Conservation (phyloP, 35 echinoderm and acorn worm genomes). For the Stichopus chloronotus region DNA sequence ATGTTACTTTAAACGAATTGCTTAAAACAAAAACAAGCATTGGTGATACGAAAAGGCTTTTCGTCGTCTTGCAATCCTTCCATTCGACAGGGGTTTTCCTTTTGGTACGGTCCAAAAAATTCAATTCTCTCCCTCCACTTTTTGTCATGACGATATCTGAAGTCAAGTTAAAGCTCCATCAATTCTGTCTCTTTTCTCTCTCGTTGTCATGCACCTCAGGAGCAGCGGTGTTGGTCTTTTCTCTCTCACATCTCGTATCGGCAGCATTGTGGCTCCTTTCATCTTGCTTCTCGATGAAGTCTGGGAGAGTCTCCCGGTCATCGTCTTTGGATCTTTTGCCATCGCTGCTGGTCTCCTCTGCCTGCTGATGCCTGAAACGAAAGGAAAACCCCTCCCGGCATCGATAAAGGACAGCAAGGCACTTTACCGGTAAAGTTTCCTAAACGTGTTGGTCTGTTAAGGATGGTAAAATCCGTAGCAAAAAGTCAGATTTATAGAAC, state of each 20-base stretch:
- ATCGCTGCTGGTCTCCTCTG: not conserved
- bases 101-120: too few species aligned
- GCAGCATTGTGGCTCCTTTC: slow-evolving; percentile 6
- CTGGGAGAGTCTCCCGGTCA: slow-evolving; percentile 12
- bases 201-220: not conserved
- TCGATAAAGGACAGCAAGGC: not conserved
- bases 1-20: too few species aligned
- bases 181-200: not conserved
- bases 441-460: too few species aligned
- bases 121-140: too few species aligned
- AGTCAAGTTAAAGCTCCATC: too few species aligned
- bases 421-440: not conserved
- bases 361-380: slow-evolving; percentile 22
- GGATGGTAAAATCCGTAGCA: too few species aligned
- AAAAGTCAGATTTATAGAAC: too few species aligned
- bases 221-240: not conserved
- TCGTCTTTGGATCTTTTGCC: slow-evolving; percentile 18
- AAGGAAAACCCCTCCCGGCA: slow-evolving; percentile 30
- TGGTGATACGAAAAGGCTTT: too few species aligned
- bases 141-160: too few species aligned
- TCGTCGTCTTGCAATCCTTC: too few species aligned
- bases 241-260: slow-evolving; percentile 18
- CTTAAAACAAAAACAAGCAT: too few species aligned
- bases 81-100: too few species aligned
- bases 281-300: not conserved